Percentiles rank a stretch among this genome's conserved stretches.
These are phyloP conservation scores for Bucorvus abyssinicus DNA, from an alignment of 2,797 vertebrate genomes.

Conservation along the genomic window DNA sequence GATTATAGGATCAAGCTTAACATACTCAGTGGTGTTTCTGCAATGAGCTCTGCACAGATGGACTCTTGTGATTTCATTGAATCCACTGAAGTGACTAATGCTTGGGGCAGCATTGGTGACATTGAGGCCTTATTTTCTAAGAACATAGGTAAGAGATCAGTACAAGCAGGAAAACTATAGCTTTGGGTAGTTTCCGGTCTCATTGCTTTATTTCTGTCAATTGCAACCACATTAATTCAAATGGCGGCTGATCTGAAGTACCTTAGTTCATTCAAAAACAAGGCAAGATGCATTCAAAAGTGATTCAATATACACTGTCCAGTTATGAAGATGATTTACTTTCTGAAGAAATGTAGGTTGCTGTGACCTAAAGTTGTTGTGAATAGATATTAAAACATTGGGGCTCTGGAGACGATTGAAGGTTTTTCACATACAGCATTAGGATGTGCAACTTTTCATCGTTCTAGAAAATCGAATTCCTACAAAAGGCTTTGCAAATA, in stretches of 20 bases:
- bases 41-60: constrained; percentile 28
- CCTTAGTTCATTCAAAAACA: constrained; percentile 30
- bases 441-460: neutral
- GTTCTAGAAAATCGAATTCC: constrained; percentile 18
- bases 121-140: neutral
- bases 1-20: constrained; percentile 41
- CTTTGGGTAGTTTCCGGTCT: neutral
- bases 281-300: constrained; percentile 36
- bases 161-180: neutral
- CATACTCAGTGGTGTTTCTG: neutral
- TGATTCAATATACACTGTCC: constrained; percentile 28
- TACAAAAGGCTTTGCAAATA: neutral
- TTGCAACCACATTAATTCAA: neutral
- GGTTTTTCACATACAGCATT: constrained; percentile 10
- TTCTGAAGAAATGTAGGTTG: constrained; percentile 45
- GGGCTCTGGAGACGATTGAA: neutral
- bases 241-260: constrained; percentile 16
- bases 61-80: neutral
- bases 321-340: constrained; percentile 36
- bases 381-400: constrained; percentile 42
- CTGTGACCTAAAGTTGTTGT: constrained; percentile 27
- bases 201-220: constrained; percentile 27
- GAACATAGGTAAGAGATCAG: neutral
- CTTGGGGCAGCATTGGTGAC: neutral
- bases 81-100: neutral